A percentile compares a stretch with the other conserved stretches of the same genome.
Evolutionary conservation across 2,113 vertebrate species (phyloP).

Genomic region (Hippocampus abdominalis): DNA sequence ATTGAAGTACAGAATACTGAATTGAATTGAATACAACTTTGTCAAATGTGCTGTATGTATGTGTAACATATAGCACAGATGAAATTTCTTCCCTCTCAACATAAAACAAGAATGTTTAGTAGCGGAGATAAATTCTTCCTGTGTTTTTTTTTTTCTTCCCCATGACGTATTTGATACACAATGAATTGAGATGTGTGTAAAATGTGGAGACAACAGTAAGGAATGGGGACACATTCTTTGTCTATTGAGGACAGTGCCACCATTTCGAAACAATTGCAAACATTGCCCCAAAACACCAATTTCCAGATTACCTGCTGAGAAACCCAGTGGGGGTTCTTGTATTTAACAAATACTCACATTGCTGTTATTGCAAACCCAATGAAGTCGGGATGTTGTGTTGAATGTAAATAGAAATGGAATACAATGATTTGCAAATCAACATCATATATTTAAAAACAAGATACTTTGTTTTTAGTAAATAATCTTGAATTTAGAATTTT

Average conservation of each 20-base stretch:
- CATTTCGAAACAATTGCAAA: conserved; percentile 33
- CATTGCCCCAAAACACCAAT: conserved; percentile 6
- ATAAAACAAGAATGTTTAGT: not conserved
- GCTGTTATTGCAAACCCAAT: not conserved
- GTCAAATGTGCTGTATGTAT: too few relatives aligned
- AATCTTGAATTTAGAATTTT: too few relatives aligned
- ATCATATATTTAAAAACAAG: too few relatives aligned
- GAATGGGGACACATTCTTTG: conserved; percentile 44
- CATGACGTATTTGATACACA: not conserved
- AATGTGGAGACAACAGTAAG: not conserved
- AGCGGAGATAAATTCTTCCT: not conserved
- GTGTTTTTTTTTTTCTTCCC: not conserved
- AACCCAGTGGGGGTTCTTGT: not conserved
- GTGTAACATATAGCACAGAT: too few relatives aligned
- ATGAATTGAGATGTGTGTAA: not conserved
- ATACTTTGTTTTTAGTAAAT: too few relatives aligned
- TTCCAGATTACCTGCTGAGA: conserved; percentile 23
- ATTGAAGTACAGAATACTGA: too few relatives aligned
- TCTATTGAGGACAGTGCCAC: conserved; percentile 20
- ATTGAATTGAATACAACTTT: too few relatives aligned
- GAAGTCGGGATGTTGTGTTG: too few relatives aligned
- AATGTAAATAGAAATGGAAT: too few relatives aligned
- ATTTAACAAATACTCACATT: not conserved
- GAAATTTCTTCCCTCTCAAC: too few relatives aligned
- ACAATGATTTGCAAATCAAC: too few relatives aligned